Evolutionary conservation across 2,113 vertebrate genomes (phyloP), one percentile per base, ranked within the genome.

Genomic region (Notothenia rossii): DNA sequence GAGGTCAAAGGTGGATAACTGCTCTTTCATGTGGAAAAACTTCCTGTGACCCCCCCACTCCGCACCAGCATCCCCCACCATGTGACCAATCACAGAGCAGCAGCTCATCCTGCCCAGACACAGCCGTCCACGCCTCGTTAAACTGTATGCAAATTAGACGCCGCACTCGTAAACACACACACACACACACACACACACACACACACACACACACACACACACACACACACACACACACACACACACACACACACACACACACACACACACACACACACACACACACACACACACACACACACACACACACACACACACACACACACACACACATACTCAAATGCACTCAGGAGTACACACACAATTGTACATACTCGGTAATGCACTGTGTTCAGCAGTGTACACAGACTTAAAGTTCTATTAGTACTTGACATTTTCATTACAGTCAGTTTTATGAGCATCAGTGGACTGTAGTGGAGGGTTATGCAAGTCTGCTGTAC

Each of bases 61-160:
- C 2, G 9, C 20, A 9, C 20, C 36, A 29, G 12, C 13, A 55
- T 25, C 29, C 61, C 61, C 65, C 54, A 45, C 43, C 75, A 86
- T 65, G 76, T 66, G 76, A 77, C 88, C 86, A 91, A 83, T 88
- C 67, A 81, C 72, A 74, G 25, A 77, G 55, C 86, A 88, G 85
- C 83, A 90, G 88, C 86, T 90, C 83, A 60, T 79, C 81, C 73
- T 85, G 75, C 55, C 81, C 72, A 36, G 79, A 75, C 80, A 87
- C 36, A 62, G 69, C 79, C 18, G 12, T 74, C 65, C 77, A 54
- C 1, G 62, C 68, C 72, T 85, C 81, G 10, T 89, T 86, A 72
- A 72, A 75, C 82, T 66, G 59, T 65, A 74, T 77, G 83, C 75
- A 89, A 86, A 90, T 87, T 60, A 85, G 75, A 49, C 53, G 0